Percentiles rank a stretch among this genome's conserved stretches.
These are phyloP conservation scores for Heterodera schachtii DNA, from an alignment of 1,140 invertebrate species.

Conservation along the genomic window DNA sequence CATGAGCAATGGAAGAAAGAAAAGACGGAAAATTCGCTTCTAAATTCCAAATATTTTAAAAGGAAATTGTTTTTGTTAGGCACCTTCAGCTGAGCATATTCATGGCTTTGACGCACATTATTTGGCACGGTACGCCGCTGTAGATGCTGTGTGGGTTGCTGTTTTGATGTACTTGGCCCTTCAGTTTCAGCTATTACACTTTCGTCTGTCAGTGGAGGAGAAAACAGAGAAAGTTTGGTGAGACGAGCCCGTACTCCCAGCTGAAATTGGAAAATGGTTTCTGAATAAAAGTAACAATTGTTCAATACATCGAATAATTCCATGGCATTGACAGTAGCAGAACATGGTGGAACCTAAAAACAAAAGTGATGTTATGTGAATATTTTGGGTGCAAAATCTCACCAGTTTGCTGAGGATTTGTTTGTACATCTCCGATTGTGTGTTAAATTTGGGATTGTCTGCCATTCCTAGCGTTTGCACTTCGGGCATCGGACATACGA, in stretches of 20 bases:
- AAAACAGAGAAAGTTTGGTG: conserved; percentile 4
- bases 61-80: not conserved
- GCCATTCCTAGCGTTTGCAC: not conserved
- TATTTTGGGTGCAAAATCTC: not conserved
- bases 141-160: not conserved
- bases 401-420: conserved; percentile 1
- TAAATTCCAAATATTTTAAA: not conserved
- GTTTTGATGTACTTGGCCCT: not conserved
- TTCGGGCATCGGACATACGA: not conserved
- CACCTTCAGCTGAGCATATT: conserved; percentile 27
- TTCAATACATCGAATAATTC: conserved; percentile 7
- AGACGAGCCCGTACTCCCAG: not conserved
- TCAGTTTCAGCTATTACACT: not conserved
- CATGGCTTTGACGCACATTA: not conserved
- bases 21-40: conserved; percentile 28
- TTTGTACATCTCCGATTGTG: not conserved
- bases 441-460: not conserved
- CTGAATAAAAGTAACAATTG: not conserved
- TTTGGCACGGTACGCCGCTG: not conserved
- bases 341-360: conserved; percentile 13
- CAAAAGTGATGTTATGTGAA: not conserved
- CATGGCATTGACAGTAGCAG: conserved; percentile 15
- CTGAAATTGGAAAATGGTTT: not conserved
- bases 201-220: not conserved
- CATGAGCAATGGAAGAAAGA: conserved; percentile 27